Evolutionary conservation across 2,797 vertebrate species (phyloP), one percentile per base, ranked within the genome.

Genomic region (Thalassophryne amazonica): DNA sequence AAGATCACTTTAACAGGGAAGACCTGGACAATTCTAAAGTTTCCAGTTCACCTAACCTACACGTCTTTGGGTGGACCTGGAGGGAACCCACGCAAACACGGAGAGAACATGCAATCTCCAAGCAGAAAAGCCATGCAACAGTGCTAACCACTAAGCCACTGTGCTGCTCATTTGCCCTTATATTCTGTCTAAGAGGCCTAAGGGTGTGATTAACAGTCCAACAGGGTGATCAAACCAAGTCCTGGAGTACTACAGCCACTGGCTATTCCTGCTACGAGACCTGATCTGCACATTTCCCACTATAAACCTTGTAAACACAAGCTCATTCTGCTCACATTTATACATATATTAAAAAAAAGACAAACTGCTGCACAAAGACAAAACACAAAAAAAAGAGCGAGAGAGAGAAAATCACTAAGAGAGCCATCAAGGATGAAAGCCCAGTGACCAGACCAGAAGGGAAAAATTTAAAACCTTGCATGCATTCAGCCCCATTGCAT

Each of bases 271-370:
- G 75, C 69, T 80, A 73, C 69, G 76, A 63, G 76, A 86, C 77
- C 73, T 75, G 80, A 87, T 83, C 75, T 36, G 2, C 76, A 67
- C 60, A 80, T 65, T 77, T 60, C 65, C 69, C 50, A 46, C 56
- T 52, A 83, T 84, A 83, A 82, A 82, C 58, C 78, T 61, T 67
- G 51, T 76, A 78, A 76, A 85, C 65, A 83, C 58, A 60, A 60
- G 63, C 40, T 49, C 29, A 45, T 6, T 22, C 15, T 29, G n/a
- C 19, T 36, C 12, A 69, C 37, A 43, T 27, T 48, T 35, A 29
- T 37, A 29, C 12, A 43, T 33, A 37, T 23, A 27, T 23, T 20
- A 50, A 36, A 25, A 38, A 21, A 15, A 35, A 41, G 17, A 59
- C 27, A 11, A 18, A 67, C 36, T 33, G 41, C 33, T 24, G 30